Evolutionary conservation across 1,140 invertebrate species (phyloP).

Genomic region (Wiebesia pumilae): DNA sequence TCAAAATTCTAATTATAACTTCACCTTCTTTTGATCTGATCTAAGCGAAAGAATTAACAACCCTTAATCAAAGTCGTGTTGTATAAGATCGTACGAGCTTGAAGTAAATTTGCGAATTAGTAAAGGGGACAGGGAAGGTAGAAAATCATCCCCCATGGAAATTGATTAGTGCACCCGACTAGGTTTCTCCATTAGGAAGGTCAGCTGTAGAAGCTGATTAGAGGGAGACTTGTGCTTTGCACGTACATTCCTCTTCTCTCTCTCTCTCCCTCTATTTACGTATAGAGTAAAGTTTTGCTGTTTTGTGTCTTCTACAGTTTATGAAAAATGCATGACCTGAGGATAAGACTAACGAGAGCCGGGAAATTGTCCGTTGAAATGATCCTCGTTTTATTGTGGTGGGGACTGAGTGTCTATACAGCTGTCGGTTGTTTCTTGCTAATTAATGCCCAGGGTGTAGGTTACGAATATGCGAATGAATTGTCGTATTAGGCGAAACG

Average conservation of each 20-base stretch:
- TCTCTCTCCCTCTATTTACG: too few relatives aligned
- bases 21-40: not conserved
- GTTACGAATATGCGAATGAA: not conserved
- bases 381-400: not conserved
- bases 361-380: constrained; percentile 30
- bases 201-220: constrained; percentile 25
- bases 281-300: not conserved
- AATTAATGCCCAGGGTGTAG: constrained; percentile 1
- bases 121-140: not conserved
- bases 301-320: constrained; percentile 9
- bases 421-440: constrained; percentile 29
- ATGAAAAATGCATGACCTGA: constrained; percentile 45
- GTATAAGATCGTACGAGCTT: not conserved
- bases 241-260: not conserved
- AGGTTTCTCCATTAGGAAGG: constrained; percentile 47
- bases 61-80: constrained; percentile 18
- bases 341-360: not conserved
- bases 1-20: constrained; percentile 48
- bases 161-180: constrained; percentile 46
- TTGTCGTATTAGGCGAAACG: not conserved
- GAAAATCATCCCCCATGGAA: constrained; percentile 26
- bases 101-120: constrained; percentile 11
- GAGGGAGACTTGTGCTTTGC: not conserved
- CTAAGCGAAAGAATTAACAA: not conserved
- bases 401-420: not conserved